phyloP scores from a whole-genome alignment of 2,888 invertebrate species.

The Mythimna lalbum region DNA sequence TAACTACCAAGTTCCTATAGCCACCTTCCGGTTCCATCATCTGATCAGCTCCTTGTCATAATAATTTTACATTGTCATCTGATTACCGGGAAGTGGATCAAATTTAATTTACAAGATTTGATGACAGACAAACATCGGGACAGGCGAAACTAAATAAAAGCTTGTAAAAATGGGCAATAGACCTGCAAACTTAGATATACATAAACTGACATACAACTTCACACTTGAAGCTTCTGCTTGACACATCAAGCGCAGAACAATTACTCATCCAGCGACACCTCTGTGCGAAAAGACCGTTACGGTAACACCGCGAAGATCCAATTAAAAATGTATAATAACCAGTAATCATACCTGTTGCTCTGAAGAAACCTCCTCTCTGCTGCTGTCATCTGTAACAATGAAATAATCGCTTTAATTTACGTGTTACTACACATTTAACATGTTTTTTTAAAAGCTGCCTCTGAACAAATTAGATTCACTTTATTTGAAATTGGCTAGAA shows the following conservation, averaged over 20 bases:
- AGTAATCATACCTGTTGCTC: constrained; percentile 84
- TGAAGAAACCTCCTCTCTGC: constrained; percentile 84
- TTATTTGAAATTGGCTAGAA: not conserved
- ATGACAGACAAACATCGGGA: too few species aligned
- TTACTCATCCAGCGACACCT: constrained; percentile 7
- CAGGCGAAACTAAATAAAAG: too few species aligned
- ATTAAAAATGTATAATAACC: constrained; percentile 37
- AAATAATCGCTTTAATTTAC: constrained; percentile 50
- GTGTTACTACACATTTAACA: constrained; percentile 3
- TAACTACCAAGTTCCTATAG: too few species aligned
- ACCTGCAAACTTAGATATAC: not conserved
- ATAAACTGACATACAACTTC: constrained; percentile 15
- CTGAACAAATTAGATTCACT: not conserved
- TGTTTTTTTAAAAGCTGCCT: too few species aligned
- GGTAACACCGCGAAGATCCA: constrained; percentile 13
- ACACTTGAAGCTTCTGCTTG: not conserved
- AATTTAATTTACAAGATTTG: too few species aligned
- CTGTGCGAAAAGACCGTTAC: constrained; percentile 35
- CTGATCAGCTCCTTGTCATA: too few species aligned
- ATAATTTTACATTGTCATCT: too few species aligned
- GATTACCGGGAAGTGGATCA: too few species aligned
- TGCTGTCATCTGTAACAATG: constrained; percentile 88
- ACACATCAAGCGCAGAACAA: constrained; percentile 21
- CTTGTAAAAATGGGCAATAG: not conserved
- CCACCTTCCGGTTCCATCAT: too few species aligned